phyloP scores from a whole-genome alignment of 2,113 vertebrate genomes.

The Calonectris borealis region DNA sequence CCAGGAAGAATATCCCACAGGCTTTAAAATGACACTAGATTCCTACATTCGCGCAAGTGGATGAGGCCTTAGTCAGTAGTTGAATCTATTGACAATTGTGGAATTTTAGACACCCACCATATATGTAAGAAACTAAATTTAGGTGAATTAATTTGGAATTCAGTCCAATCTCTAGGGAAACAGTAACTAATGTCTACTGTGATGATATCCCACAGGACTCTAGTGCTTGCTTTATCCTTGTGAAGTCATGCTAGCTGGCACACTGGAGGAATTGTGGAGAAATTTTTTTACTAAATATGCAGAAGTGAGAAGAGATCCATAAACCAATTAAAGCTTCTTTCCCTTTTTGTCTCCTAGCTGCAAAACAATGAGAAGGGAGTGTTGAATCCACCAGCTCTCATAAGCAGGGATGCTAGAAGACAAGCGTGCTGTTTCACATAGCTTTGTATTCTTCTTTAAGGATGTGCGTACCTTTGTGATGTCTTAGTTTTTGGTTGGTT shows the following conservation, averaged over 20 bases:
- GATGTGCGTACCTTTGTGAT: background rate
- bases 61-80: background rate
- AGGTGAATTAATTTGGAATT: background rate
- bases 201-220: background rate
- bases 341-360: background rate
- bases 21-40: background rate
- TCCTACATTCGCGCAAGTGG: background rate
- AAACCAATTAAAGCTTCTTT: background rate
- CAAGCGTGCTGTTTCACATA: background rate
- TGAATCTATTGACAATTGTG: background rate
- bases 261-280: background rate
- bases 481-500: background rate
- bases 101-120: background rate
- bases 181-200: background rate
- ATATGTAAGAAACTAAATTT: conserved; percentile 1
- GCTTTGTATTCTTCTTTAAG: background rate
- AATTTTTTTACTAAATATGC: background rate
- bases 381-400: background rate
- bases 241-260: background rate
- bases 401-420: background rate
- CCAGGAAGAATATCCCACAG: background rate
- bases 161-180: background rate
- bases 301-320: background rate
- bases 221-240: background rate
- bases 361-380: background rate